phyloP scores from a whole-genome alignment of 2,888 invertebrate genomes.

The Mythimna albipuncta region DNA sequence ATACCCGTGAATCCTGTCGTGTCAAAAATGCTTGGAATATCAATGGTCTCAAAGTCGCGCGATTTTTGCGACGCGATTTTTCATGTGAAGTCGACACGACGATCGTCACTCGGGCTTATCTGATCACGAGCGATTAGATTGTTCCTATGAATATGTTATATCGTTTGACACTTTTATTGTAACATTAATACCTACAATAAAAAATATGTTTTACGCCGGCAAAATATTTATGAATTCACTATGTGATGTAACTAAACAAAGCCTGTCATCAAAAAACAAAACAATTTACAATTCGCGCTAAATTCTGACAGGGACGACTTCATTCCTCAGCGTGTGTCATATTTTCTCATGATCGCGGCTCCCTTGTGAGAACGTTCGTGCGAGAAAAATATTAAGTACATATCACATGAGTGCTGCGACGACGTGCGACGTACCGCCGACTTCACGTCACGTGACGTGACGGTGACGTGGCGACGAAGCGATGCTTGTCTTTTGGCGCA shows the following conservation, averaged over 20 bases:
- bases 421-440: slow-evolving; percentile 22
- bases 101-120: slow-evolving; percentile 22
- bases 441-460: slow-evolving; percentile 28
- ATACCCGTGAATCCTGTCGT: slow-evolving; percentile 16
- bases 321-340: slow-evolving; percentile 50
- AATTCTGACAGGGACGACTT: slow-evolving; percentile 66
- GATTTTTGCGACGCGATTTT: slow-evolving; percentile 21
- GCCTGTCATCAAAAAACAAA: slow-evolving; percentile 46
- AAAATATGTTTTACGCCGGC: neutral
- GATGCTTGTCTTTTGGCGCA: slow-evolving; percentile 48
- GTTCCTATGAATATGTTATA: slow-evolving; percentile 7
- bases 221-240: slow-evolving; percentile 31
- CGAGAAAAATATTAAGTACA: slow-evolving; percentile 56
- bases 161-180: slow-evolving; percentile 1
- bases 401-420: slow-evolving; percentile 32
- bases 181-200: neutral
- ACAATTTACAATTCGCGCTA: slow-evolving; percentile 41
- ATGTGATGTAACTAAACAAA: slow-evolving; percentile 14
- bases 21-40: slow-evolving; percentile 39
- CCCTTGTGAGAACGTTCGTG: slow-evolving; percentile 38
- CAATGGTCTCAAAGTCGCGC: slow-evolving; percentile 15
- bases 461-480: slow-evolving; percentile 25
- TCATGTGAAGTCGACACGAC: slow-evolving; percentile 29
- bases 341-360: slow-evolving; percentile 50
- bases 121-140: slow-evolving; percentile 14